These are phyloP conservation scores for Petrocephalus zakoni DNA, from an alignment of 2,113 vertebrate genomes.

Conservation along the genomic window DNA sequence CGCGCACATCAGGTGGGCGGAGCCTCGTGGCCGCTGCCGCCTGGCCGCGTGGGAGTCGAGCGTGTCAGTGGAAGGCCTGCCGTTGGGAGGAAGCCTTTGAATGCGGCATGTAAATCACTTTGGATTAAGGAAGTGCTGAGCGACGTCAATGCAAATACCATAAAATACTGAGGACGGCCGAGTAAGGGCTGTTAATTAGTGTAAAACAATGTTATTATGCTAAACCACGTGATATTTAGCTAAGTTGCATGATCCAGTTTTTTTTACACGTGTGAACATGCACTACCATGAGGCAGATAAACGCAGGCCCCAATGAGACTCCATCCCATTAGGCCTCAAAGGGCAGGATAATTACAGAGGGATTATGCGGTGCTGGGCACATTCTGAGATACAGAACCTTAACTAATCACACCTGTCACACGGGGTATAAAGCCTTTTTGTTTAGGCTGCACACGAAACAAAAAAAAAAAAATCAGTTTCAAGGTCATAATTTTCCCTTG, in stretches of 20 bases:
- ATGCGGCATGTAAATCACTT: neutral
- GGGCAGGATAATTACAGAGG: neutral
- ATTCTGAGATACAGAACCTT: neutral
- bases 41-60: neutral
- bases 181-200: neutral
- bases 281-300: neutral
- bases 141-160: neutral
- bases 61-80: neutral
- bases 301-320: neutral
- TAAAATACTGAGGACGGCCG: neutral
- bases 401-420: neutral
- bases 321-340: neutral
- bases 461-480: neutral
- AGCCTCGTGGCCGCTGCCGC: neutral
- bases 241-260: neutral
- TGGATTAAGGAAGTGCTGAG: neutral
- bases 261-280: neutral
- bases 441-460: neutral
- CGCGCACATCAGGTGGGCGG: slow-evolving; percentile 57
- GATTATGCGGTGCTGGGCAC: neutral
- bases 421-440: neutral
- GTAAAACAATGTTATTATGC: neutral
- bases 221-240: neutral
- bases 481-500: neutral
- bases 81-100: neutral